Evolutionary conservation across 2,797 vertebrate species (phyloP).

Genomic region (Muscicapa comitata): DNA sequence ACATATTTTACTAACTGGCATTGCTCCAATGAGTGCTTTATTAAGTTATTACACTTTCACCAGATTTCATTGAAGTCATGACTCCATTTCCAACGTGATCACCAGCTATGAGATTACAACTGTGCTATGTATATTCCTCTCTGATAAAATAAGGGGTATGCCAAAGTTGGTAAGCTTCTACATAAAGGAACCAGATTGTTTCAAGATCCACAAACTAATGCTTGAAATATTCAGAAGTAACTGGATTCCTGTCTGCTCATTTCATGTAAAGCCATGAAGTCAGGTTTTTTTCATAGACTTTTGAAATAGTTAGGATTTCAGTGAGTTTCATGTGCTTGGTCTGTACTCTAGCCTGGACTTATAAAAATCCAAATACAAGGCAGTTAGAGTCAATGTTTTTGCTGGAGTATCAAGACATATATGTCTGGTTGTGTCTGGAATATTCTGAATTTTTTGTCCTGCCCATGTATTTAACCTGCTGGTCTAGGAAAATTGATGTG

Average conservation of each 20-base stretch:
- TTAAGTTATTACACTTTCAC: neutral
- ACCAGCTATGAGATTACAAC: neutral
- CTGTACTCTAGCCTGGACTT: neutral
- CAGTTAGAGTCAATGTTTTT: neutral
- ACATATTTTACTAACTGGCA: neutral
- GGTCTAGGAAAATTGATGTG: neutral
- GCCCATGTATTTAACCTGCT: neutral
- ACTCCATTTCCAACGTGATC: neutral
- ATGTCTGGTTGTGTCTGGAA: neutral
- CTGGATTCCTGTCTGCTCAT: neutral
- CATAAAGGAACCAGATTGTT: neutral
- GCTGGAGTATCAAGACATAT: neutral
- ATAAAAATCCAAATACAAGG: neutral
- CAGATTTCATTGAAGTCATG: neutral
- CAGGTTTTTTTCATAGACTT: neutral
- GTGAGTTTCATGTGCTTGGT: accelerated
- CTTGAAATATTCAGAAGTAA: neutral
- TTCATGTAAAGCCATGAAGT: neutral
- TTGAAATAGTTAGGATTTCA: neutral
- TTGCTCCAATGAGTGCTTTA: neutral
- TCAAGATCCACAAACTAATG: neutral
- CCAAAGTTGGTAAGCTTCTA: neutral
- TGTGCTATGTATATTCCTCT: neutral
- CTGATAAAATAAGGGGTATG: too few species aligned
- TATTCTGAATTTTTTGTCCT: neutral